phyloP scores from a whole-genome alignment of 1,140 invertebrate genomes.

The Drosophila nigromelanica region DNA sequence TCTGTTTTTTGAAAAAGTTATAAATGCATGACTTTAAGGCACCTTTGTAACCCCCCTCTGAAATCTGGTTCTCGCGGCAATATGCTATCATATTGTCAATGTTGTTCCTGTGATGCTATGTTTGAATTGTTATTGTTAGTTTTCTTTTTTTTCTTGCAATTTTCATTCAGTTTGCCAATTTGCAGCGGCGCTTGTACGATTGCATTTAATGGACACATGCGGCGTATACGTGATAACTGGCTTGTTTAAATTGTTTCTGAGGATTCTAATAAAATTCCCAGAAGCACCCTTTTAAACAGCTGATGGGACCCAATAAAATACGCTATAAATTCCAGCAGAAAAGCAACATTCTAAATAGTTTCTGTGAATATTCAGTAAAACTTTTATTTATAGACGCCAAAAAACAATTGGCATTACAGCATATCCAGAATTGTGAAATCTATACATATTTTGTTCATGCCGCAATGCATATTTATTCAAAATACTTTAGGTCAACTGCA shows the following conservation, averaged over 20 bases:
- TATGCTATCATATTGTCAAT: conserved; percentile 11
- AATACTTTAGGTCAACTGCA: too few species aligned
- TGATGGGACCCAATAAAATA: too few species aligned
- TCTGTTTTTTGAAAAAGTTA: too few species aligned
- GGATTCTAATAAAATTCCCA: too few species aligned
- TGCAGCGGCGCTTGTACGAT: not conserved
- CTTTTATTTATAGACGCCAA: too few species aligned
- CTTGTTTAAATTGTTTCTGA: not conserved
- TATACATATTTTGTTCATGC: too few species aligned
- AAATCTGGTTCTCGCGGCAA: not conserved
- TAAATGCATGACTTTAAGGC: not conserved
- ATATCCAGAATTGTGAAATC: too few species aligned
- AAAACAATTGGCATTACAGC: not conserved
- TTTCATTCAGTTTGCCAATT: conserved; percentile 35
- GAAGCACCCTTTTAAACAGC: too few species aligned
- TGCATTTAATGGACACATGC: conserved; percentile 9
- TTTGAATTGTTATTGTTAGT: not conserved
- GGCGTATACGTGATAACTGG: conserved; percentile 24
- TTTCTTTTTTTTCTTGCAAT: conserved; percentile 14
- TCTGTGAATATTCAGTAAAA: not conserved
- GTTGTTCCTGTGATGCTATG: not conserved
- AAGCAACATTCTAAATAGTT: conserved; percentile 3
- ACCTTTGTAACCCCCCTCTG: not conserved
- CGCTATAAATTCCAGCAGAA: not conserved
- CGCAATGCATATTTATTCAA: too few species aligned